Conservation (phyloP, 2,113 vertebrate genomes). For the Recurvirostra avosetta region DNA sequence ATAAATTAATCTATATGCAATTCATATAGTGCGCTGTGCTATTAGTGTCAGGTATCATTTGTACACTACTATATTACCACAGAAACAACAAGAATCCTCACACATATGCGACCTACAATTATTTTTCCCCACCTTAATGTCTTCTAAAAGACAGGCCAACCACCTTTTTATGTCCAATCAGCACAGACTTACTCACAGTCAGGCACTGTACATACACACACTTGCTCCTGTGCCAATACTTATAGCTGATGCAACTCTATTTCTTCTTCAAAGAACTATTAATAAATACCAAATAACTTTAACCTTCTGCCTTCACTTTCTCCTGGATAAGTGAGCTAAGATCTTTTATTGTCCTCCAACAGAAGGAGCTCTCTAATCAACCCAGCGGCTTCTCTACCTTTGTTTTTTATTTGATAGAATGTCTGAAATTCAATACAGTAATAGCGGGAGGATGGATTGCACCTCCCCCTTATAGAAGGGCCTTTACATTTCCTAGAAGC, state of each 20-base stretch:
- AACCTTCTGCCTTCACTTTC: neutral
- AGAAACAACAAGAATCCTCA: neutral
- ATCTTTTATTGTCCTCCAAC: neutral
- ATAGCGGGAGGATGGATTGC: accelerated
- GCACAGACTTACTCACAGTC: neutral
- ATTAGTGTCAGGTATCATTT: neutral
- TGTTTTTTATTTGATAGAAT: accelerated
- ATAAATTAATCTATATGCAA: accelerated
- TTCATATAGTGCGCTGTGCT: neutral
- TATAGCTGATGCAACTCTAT: neutral
- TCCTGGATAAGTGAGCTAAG: neutral
- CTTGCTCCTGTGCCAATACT: neutral
- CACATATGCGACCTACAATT: accelerated
- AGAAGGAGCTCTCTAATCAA: neutral
- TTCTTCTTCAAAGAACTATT: neutral
- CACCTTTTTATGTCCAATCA: neutral
- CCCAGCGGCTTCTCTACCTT: neutral
- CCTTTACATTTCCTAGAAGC: neutral
- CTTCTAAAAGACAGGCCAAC: neutral
- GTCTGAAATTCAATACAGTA: accelerated
- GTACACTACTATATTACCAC: accelerated
- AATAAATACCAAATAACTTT: neutral
- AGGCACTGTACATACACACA: neutral
- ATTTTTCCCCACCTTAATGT: neutral
- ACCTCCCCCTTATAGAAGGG: accelerated